phyloP scores from a whole-genome alignment of 2,888 invertebrate genomes.

The Acrocera orbiculus region DNA sequence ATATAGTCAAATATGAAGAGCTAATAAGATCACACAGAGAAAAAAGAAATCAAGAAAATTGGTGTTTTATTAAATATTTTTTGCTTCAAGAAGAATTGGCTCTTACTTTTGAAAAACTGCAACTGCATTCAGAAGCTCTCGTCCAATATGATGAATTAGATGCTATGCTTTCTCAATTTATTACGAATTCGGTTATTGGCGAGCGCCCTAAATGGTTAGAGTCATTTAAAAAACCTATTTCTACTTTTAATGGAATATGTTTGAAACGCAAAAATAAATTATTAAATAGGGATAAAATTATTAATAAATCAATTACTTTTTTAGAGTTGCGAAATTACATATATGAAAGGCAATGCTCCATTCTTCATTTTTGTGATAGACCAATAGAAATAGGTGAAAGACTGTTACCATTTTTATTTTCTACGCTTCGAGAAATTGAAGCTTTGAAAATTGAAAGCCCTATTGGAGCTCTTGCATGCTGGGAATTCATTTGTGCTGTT shows the following conservation, averaged over 20 bases:
- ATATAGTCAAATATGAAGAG: constrained; percentile 74
- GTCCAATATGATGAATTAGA: constrained; percentile 96
- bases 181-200: constrained; percentile 79
- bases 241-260: constrained; percentile 67
- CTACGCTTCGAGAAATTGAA: constrained; percentile 67
- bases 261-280: constrained; percentile 39
- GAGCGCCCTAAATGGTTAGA: constrained; percentile 74
- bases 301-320: constrained; percentile 40
- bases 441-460: constrained; percentile 63
- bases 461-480: constrained; percentile 73
- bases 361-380: constrained; percentile 36
- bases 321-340: constrained; percentile 86
- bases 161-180: constrained; percentile 90
- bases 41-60: constrained; percentile 70
- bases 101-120: constrained; percentile 85
- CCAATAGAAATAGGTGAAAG: constrained; percentile 60
- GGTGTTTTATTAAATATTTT: constrained; percentile 93
- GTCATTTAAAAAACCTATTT: constrained; percentile 61
- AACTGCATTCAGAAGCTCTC: constrained; percentile 80
- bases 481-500: constrained; percentile 81
- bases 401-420: constrained; percentile 77
- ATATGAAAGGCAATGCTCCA: constrained; percentile 80
- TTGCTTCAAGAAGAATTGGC: constrained; percentile 88
- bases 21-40: constrained; percentile 79
- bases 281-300: constrained; percentile 31